Evolutionary conservation across 1,140 invertebrate species (phyloP).

Genomic region (Heterodera schachtii): DNA sequence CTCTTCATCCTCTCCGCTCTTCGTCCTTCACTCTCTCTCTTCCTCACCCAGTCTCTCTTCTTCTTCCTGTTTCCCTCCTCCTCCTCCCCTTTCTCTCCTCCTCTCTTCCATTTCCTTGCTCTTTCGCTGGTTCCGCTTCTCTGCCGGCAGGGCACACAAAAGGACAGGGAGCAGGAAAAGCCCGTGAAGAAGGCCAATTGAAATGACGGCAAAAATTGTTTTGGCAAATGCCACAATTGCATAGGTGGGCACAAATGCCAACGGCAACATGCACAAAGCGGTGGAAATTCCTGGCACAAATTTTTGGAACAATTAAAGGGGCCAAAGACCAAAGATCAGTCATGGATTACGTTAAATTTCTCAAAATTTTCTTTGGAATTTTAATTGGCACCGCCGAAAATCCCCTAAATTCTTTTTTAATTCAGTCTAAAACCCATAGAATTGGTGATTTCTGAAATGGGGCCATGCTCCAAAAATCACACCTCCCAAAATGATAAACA

Average conservation of each 20-base stretch:
- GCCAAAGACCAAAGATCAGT: too few species aligned
- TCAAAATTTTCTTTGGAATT: too few species aligned
- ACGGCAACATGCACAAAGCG: slow-evolving; percentile 59
- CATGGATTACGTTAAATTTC: too few species aligned
- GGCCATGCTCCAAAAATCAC: too few species aligned
- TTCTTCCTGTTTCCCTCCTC: background rate
- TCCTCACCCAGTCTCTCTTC: background rate
- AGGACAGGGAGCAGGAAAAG: slow-evolving; percentile 50
- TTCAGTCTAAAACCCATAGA: too few species aligned
- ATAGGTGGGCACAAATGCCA: slow-evolving; percentile 62
- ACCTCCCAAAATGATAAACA: too few species aligned
- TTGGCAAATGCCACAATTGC: slow-evolving; percentile 65
- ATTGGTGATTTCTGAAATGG: too few species aligned
- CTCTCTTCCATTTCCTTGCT: background rate
- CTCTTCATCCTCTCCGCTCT: background rate
- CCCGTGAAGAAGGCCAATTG: slow-evolving; percentile 50
- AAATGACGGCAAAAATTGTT: slow-evolving; percentile 56
- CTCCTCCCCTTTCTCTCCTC: background rate
- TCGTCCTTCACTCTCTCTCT: background rate
- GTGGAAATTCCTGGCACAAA: slow-evolving; percentile 22
- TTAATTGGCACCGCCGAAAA: too few species aligned
- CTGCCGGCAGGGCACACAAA: slow-evolving; percentile 38
- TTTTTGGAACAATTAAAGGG: too few species aligned
- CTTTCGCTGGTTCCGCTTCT: background rate
- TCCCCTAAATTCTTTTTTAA: too few species aligned